A percentile compares a stretch with the other conserved stretches of the same genome.
Conservation (phyloP, 2,888 invertebrate genomes). For the Zygogramma bicolorata region DNA sequence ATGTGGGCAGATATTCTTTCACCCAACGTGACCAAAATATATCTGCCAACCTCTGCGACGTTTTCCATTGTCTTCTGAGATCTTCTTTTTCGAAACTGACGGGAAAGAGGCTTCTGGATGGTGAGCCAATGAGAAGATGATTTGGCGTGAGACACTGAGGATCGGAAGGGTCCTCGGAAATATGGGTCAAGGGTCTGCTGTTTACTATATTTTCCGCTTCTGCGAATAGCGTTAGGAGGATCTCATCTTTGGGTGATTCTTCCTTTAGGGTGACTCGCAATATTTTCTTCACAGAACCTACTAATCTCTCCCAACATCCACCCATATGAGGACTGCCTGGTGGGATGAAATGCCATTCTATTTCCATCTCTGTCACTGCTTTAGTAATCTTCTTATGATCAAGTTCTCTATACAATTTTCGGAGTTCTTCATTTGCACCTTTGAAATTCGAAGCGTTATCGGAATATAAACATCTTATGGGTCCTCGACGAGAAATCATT, state of each 20-base stretch:
- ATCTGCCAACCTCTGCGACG: not conserved
- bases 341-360: too few relatives aligned
- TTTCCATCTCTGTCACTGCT: slow-evolving; percentile 9
- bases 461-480: not conserved
- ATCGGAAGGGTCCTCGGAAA: not conserved
- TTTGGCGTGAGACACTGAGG: slow-evolving; percentile 19
- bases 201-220: too few relatives aligned
- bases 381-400: not conserved
- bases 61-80: not conserved
- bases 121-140: slow-evolving; percentile 16
- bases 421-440: slow-evolving; percentile 16
- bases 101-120: too few relatives aligned
- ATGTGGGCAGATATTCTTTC: too few relatives aligned
- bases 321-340: too few relatives aligned
- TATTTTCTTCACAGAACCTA: too few relatives aligned
- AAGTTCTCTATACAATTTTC: not conserved
- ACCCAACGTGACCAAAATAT: slow-evolving; percentile 8
- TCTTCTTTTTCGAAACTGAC: too few relatives aligned
- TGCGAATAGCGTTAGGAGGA: too few relatives aligned
- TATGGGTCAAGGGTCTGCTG: too few relatives aligned
- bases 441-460: slow-evolving; percentile 12
- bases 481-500: not conserved
- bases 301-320: too few relatives aligned
- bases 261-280: too few relatives aligned
- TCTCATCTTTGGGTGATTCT: too few relatives aligned